Evolutionary conservation across 2,113 vertebrate species (phyloP).

Genomic region (Salvelinus fontinalis): DNA sequence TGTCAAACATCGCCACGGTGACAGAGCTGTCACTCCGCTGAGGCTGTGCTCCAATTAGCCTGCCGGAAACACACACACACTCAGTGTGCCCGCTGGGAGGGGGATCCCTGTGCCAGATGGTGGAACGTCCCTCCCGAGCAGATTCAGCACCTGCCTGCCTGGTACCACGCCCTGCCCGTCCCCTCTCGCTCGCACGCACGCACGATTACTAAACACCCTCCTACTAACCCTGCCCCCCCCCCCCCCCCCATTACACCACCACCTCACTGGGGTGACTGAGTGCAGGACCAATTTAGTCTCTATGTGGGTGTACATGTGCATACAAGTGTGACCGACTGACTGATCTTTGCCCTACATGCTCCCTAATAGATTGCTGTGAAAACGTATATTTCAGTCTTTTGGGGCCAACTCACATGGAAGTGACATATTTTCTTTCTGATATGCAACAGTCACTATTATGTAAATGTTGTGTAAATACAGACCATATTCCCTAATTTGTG

Average conservation of each 20-base stretch:
- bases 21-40: conserved; percentile 36
- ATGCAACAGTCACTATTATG: too few relatives aligned
- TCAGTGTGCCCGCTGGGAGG: conserved; percentile 53
- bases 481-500: too few relatives aligned
- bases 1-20: conserved; percentile 47
- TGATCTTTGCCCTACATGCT: too few relatives aligned
- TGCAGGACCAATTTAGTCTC: background rate
- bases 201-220: conserved; percentile 27
- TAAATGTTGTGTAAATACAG: too few relatives aligned
- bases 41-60: conserved; percentile 62
- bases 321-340: too few relatives aligned
- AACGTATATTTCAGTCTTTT: too few relatives aligned
- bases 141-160: conserved; percentile 49
- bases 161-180: conserved; percentile 40
- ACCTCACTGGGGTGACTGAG: background rate
- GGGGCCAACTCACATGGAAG: too few relatives aligned
- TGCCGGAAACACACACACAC: conserved; percentile 24
- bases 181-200: background rate
- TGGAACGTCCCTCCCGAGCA: conserved; percentile 64
- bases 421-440: too few relatives aligned
- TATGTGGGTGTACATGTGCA: too few relatives aligned
- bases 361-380: too few relatives aligned
- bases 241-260: background rate
- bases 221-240: background rate
- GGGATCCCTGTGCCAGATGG: conserved; percentile 75